Evolutionary conservation across 92 coral and sea anemone genomes (phyloP).

Genomic region (Bergia sp.): DNA sequence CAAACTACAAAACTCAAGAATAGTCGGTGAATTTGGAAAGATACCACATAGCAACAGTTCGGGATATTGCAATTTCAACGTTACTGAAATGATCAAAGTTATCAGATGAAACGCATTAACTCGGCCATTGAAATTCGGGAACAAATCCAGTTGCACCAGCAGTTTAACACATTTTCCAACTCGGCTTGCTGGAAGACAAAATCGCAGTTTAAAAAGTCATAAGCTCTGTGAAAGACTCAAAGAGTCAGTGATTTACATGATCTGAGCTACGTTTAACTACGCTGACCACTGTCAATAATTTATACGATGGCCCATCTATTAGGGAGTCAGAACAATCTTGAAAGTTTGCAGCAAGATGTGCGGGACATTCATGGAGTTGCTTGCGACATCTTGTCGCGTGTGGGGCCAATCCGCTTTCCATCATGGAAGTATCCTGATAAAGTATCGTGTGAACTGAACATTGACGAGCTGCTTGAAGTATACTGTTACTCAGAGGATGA

Average conservation of each 20-base stretch:
- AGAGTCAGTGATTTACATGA: no score
- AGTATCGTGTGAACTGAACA: conserved; percentile 90
- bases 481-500: conserved; percentile 89
- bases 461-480: conserved; percentile 80
- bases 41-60: conserved; percentile 4
- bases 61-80: not conserved
- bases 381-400: conserved; percentile 79
- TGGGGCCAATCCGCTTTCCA: conserved; percentile 88
- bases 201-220: not conserved
- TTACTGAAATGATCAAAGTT: not conserved
- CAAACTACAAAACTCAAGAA: not conserved
- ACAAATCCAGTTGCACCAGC: no score
- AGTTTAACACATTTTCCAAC: no score
- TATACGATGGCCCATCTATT: conserved; percentile 88
- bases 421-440: conserved; percentile 99
- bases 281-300: not conserved
- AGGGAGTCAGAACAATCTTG: conserved; percentile 87
- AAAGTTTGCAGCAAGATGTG: conserved; percentile 83
- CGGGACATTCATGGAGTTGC: conserved; percentile 83
- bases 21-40: not conserved
- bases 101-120: not conserved
- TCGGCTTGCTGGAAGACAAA: not conserved
- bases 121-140: not conserved
- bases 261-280: not conserved
- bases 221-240: not conserved